Percentiles rank a stretch among this genome's conserved stretches.
phyloP scores from a whole-genome alignment of 92 coral and sea anemone genomes.

The Umimayanthus kanabou region DNA sequence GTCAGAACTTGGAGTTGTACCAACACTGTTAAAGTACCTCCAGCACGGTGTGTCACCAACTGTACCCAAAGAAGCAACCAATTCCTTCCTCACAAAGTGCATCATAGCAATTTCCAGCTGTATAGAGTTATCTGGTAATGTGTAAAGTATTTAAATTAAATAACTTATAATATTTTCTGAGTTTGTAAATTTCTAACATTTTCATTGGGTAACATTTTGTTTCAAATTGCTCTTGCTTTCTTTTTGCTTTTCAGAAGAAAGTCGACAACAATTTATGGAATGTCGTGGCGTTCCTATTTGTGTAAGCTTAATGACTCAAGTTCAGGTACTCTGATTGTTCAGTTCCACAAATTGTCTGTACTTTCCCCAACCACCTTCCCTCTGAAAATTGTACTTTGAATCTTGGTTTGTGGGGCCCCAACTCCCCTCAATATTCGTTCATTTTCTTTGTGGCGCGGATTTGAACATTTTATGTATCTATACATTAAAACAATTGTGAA shows the following conservation, averaged over 20 bases:
- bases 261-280: slow-evolving; percentile 3
- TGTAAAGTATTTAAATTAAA: no score
- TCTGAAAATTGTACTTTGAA: background rate
- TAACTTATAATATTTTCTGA: no score
- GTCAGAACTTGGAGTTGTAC: slow-evolving; percentile 9
- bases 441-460: no score
- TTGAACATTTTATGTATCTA: background rate
- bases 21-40: background rate
- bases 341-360: background rate
- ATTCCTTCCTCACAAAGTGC: background rate
- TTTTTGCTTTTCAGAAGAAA: slow-evolving; percentile 1
- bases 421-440: no score
- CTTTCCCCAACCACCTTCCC: background rate
- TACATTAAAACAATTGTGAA: background rate
- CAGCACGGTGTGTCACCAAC: slow-evolving; percentile 3
- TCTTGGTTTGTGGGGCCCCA: no score
- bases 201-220: background rate
- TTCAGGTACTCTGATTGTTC: background rate
- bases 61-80: background rate
- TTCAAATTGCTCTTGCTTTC: background rate
- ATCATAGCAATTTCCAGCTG: slow-evolving; percentile 11
- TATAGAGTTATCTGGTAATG: background rate
- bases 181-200: no score
- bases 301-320: slow-evolving; percentile 3
- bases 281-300: background rate